Evolutionary conservation across 2,888 invertebrate genomes (phyloP).

Genomic region (Octonoba sinensis): DNA sequence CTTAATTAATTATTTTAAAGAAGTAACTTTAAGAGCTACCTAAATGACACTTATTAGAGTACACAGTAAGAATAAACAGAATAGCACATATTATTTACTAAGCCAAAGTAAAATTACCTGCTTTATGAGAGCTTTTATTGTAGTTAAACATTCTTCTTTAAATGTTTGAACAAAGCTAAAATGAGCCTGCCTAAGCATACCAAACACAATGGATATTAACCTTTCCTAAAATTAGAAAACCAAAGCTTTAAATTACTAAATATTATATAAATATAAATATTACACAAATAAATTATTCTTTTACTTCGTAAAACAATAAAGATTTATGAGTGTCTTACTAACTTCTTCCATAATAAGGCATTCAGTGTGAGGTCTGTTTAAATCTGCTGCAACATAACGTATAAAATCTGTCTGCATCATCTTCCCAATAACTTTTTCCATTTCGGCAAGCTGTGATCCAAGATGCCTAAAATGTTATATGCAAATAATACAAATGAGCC

Average conservation of each 20-base stretch:
- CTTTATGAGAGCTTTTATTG: slow-evolving; percentile 89
- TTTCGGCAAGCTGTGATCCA: slow-evolving; percentile 94
- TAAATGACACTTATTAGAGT: too few species aligned
- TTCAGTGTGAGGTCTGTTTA: slow-evolving; percentile 82
- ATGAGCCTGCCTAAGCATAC: slow-evolving; percentile 87
- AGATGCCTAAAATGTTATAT: slow-evolving; percentile 79
- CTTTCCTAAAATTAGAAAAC: slow-evolving; percentile 78
- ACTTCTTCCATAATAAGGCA: slow-evolving; percentile 77
- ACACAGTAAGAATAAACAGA: too few species aligned
- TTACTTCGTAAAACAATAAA: not conserved
- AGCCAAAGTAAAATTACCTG: slow-evolving; percentile 73
- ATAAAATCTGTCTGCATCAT: slow-evolving; percentile 97
- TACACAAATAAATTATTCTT: slow-evolving; percentile 30
- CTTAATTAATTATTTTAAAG: too few species aligned
- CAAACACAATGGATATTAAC: slow-evolving; percentile 88
- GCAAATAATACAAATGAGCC: not conserved
- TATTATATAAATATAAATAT: slow-evolving; percentile 20
- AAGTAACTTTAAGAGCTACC: too few species aligned
- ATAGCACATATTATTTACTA: too few species aligned
- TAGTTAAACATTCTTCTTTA: slow-evolving; percentile 86
- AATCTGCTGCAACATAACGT: slow-evolving; percentile 88
- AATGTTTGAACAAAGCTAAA: slow-evolving; percentile 84
- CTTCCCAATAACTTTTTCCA: slow-evolving; percentile 94
- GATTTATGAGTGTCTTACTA: slow-evolving; percentile 20
- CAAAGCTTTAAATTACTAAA: not conserved